phyloP scores from a whole-genome alignment of 2,797 vertebrate genomes.

The Phaenicophaeus curvirostris region DNA sequence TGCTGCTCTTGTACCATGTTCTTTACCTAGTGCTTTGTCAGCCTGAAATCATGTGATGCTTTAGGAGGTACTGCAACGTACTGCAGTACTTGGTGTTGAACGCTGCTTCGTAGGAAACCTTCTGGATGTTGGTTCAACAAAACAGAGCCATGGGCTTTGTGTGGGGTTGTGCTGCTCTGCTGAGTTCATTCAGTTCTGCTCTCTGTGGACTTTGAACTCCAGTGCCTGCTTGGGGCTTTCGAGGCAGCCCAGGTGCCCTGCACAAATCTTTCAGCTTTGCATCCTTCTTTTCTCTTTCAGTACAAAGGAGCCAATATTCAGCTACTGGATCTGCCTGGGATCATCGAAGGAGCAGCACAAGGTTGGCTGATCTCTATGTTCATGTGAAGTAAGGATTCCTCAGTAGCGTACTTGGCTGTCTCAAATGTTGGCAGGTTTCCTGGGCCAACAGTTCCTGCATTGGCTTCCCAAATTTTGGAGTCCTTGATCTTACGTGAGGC shows the following conservation, averaged over 20 bases:
- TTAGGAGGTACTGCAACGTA: not conserved
- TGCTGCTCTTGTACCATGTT: fast-evolving
- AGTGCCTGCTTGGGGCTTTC: fast-evolving
- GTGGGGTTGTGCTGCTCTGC: not conserved
- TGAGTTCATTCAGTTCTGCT: not conserved
- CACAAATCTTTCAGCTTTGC: not conserved
- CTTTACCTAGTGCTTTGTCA: not conserved
- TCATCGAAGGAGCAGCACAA: conserved; percentile 98
- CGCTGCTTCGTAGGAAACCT: not conserved
- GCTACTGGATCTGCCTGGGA: conserved; percentile 96
- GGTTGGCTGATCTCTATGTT: conserved; percentile 74
- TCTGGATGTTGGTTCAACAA: not conserved
- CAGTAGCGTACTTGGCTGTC: not conserved
- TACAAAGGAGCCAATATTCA: conserved; percentile 99
- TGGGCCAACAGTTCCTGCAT: not conserved
- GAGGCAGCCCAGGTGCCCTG: not conserved
- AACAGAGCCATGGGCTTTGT: not conserved
- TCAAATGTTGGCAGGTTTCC: not conserved
- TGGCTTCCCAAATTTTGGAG: not conserved
- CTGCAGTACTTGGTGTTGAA: not conserved
- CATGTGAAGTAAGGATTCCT: not conserved
- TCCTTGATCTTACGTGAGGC: conserved; percentile 6
- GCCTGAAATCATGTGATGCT: not conserved
- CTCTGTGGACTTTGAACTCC: not conserved
- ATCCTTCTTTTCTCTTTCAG: conserved; percentile 70